phyloP scores from a whole-genome alignment of 2,888 invertebrate genomes.

The Noctua janthina region DNA sequence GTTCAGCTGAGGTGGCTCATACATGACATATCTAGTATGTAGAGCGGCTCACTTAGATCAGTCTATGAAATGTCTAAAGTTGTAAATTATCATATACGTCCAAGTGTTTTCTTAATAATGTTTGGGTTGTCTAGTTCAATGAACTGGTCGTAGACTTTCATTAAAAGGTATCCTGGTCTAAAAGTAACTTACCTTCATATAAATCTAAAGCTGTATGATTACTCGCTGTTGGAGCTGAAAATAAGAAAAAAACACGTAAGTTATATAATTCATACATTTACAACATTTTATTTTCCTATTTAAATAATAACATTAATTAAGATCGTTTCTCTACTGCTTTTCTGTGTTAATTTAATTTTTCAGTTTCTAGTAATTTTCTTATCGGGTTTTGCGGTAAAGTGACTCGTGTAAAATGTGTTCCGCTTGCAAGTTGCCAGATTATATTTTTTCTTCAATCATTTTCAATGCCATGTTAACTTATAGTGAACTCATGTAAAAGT shows the following conservation, averaged over 20 bases:
- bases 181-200: conserved; percentile 87
- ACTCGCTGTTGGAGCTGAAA: conserved; percentile 93
- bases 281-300: conserved; percentile 8
- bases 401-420: conserved; percentile 74
- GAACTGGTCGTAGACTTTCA: neutral
- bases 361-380: conserved; percentile 67
- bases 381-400: conserved; percentile 65
- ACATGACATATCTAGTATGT: no score
- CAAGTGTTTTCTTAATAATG: neutral
- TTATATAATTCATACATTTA: neutral
- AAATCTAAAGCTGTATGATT: conserved; percentile 92
- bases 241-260: conserved; percentile 70
- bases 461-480: conserved; percentile 62
- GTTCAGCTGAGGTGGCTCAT: neutral
- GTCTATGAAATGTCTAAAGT: neutral
- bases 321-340: conserved; percentile 40
- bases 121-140: neutral
- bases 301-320: conserved; percentile 48
- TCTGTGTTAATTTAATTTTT: conserved; percentile 51
- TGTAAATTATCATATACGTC: neutral
- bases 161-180: no score
- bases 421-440: conserved; percentile 69
- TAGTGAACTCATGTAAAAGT: conserved; percentile 40
- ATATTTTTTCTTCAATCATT: conserved; percentile 66
- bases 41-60: neutral